These are phyloP conservation scores for Gonatopus flavifemur DNA, from an alignment of 1,140 invertebrate species.

Conservation along the genomic window DNA sequence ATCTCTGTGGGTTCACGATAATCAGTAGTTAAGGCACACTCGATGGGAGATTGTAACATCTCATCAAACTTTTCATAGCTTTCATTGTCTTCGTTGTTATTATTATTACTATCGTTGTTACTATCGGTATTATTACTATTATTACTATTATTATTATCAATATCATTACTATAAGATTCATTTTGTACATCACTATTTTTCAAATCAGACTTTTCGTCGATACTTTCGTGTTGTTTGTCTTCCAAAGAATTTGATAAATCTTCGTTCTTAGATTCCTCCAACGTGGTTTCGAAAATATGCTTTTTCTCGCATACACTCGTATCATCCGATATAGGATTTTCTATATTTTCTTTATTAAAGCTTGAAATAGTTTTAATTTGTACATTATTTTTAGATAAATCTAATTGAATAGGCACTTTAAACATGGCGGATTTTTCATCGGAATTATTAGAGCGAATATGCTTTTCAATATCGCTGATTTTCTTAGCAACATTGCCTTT, in stretches of 20 bases:
- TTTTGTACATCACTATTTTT: slow-evolving; percentile 27
- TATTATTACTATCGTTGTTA: no score
- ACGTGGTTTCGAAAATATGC: not conserved
- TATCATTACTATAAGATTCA: slow-evolving; percentile 24
- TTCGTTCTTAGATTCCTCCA: not conserved
- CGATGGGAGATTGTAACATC: slow-evolving; percentile 31
- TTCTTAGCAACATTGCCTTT: slow-evolving; percentile 30
- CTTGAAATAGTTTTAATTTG: slow-evolving; percentile 9
- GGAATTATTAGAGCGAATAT: slow-evolving; percentile 15
- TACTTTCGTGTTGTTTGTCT: slow-evolving; percentile 5
- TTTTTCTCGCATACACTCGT: slow-evolving; percentile 14
- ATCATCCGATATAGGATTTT: slow-evolving; percentile 15
- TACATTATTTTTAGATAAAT: slow-evolving; percentile 13
- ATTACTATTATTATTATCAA: slow-evolving; percentile 16
- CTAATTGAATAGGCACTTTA: slow-evolving; percentile 14
- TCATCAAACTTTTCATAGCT: slow-evolving; percentile 22
- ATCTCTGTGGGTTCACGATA: no score
- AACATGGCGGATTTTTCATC: slow-evolving; percentile 12
- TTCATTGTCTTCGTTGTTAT: slow-evolving; percentile 18
- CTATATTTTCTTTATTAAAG: slow-evolving; percentile 28
- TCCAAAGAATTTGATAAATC: not conserved
- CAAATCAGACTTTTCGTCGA: slow-evolving; percentile 9
- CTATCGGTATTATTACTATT: slow-evolving; percentile 1
- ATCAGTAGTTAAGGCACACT: slow-evolving; percentile 21
- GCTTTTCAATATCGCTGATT: slow-evolving; percentile 31